Conservation (phyloP, 2,888 invertebrate species). For the Troides oblongomaculatus region DNA sequence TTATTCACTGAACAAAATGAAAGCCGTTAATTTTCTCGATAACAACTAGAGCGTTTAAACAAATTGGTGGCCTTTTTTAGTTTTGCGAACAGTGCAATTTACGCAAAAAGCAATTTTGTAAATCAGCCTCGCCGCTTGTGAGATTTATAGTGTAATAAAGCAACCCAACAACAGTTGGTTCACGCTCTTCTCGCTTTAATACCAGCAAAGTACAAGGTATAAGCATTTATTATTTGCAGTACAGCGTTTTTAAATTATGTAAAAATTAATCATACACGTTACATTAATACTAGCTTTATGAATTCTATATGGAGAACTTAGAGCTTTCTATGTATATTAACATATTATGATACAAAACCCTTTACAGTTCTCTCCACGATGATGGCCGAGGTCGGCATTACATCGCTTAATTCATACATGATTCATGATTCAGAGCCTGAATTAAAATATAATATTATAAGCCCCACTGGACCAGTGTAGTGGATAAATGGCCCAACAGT, state of each 20-base stretch:
- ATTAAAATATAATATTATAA: no score
- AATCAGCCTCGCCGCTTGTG: conserved; percentile 63
- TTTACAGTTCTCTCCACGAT: not conserved
- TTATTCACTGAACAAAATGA: not conserved
- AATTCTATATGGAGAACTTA: not conserved
- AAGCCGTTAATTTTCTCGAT: conserved; percentile 13
- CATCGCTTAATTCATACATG: not conserved
- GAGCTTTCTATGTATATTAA: no score
- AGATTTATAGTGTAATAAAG: conserved; percentile 60
- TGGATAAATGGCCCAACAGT: no score
- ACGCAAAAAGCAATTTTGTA: conserved; percentile 64
- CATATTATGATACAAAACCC: not conserved
- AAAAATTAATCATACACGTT: not conserved
- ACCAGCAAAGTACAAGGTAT: conserved; percentile 24
- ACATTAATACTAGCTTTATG: not conserved
- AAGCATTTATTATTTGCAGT: conserved; percentile 26
- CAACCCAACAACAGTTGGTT: conserved; percentile 49
- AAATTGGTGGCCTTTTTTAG: conserved; percentile 22
- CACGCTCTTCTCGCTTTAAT: conserved; percentile 30
- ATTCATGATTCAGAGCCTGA: not conserved
- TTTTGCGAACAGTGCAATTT: conserved; percentile 24
- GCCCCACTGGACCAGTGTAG: no score
- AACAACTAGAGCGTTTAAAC: conserved; percentile 18
- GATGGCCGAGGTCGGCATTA: no score
- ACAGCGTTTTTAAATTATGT: not conserved